Conservation (phyloP, 2,797 vertebrate genomes). For the Bothrops alternatus region DNA sequence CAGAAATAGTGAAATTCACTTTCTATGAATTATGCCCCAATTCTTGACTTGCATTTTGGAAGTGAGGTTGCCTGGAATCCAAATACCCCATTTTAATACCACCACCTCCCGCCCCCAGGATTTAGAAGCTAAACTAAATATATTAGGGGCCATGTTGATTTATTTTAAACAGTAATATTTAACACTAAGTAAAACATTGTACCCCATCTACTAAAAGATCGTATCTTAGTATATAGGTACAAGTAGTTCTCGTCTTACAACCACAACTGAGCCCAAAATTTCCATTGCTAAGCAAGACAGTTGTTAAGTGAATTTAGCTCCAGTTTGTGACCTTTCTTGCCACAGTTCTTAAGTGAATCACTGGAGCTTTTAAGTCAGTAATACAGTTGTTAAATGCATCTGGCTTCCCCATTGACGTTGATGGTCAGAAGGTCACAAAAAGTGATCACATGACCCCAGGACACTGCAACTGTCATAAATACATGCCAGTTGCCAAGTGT, state of each 20-base stretch:
- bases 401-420: neutral
- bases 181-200: neutral
- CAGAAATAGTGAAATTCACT: constrained; percentile 33
- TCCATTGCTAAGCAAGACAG: neutral
- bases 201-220: neutral
- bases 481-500: neutral
- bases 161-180: constrained; percentile 1
- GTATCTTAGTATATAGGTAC: neutral
- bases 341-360: neutral
- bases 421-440: neutral
- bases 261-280: neutral
- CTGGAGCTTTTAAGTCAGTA: neutral
- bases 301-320: neutral
- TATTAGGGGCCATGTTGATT: neutral
- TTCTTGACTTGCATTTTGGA: constrained; percentile 33
- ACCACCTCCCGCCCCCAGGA: too few relatives aligned
- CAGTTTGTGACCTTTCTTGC: neutral
- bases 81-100: neutral
- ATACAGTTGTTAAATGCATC: neutral
- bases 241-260: neutral
- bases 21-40: constrained; percentile 31
- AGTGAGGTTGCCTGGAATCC: neutral
- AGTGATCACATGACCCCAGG: neutral
- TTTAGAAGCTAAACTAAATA: neutral
- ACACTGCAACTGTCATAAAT: neutral